Evolutionary conservation across 2,797 vertebrate genomes (phyloP).

Genomic region (Limnodromus scolopaceus): DNA sequence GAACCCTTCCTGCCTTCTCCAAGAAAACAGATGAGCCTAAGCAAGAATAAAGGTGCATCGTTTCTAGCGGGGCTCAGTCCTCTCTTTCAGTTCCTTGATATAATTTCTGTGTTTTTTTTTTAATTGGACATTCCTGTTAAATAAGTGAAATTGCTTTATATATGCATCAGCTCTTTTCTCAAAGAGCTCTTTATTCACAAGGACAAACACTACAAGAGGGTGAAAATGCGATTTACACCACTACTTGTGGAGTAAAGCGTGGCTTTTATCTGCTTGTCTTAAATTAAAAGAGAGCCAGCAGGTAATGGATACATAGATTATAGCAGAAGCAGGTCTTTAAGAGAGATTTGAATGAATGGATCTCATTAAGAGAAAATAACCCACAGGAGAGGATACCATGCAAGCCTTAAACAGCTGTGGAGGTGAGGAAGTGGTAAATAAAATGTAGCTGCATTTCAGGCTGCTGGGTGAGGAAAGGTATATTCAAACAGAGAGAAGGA

Average conservation of each 20-base stretch:
- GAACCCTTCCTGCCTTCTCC: background rate
- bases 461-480: background rate
- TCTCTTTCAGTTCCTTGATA: background rate
- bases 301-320: background rate
- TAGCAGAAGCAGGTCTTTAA: background rate
- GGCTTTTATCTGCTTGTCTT: background rate
- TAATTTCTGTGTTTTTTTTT: background rate
- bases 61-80: background rate
- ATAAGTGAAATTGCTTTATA: fast-evolving
- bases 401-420: background rate
- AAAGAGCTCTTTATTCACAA: background rate
- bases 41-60: background rate
- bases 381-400: background rate
- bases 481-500: background rate
- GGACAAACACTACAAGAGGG: background rate
- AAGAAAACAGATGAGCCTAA: background rate
- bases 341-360: background rate
- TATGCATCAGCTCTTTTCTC: background rate
- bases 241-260: background rate
- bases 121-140: background rate
- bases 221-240: background rate
- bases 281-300: background rate
- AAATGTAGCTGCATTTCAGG: background rate
- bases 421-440: background rate
- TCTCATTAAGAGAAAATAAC: background rate